Evolutionary conservation across 2,888 invertebrate species (phyloP), one percentile per base, ranked within the genome.

Genomic region (Formica aserva): DNA sequence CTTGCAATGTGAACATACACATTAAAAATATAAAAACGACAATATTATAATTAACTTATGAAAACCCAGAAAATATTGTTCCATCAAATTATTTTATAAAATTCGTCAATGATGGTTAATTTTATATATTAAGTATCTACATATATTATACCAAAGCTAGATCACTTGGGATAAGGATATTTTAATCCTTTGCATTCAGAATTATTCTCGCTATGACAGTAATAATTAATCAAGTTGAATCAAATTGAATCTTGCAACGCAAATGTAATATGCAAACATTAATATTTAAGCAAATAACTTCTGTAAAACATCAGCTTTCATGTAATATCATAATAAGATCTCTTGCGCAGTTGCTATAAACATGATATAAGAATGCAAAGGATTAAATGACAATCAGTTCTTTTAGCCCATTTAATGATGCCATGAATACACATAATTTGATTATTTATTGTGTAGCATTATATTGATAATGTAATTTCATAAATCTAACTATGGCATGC

Each of bases 41-140:
- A 91, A 91, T 91, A 91, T 90, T 89, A 85, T 69, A 81, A 78
- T 88, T 87, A 85, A 88, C 80, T 52, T 78, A 72, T 13, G 15
- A 48, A 52, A 52, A 18, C 18, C 22, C 26, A 62, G 60, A 69
- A 69, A 48, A 55, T 63, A n/a, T 26, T 15, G 18, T 80, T 60
- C 48, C 18, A 35, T 13, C 29, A 18, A 13, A 18, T 80, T 80
- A 62, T 22, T 80, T 62, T 48, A 80, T 18, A 1, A 78, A 45
- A 9, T 29, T 13, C 9, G 52, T 29, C 4, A n/a, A 11, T 38
- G 48, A 57, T 22, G n/a, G 4, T 69, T 80, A 35, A 80, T 80
- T 80, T 78, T 13, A n/a, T 80, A 18, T 26, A 62, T 35, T 35
- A 60, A 69, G 32, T 78, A 78, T 69, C 13, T 18, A 60, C 35